Base-by-base conservation (phyloP, 1,140 invertebrate species). In the Diabrotica undecimpunctata region DNA sequence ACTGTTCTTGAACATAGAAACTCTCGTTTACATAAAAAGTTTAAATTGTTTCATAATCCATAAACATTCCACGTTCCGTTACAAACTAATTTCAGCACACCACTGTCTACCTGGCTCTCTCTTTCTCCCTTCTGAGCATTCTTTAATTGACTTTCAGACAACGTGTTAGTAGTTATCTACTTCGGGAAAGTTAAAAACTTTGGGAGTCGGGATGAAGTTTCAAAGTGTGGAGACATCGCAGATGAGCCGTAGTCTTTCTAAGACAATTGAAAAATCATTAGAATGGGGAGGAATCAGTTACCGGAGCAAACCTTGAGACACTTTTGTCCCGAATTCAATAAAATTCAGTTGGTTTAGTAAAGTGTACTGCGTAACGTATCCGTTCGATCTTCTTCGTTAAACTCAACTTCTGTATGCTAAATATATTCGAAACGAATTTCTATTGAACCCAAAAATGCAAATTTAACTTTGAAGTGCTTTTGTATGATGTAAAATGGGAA, bases 141-240 rank as follows among this genome's bases (percentile, higher is more conserved):
- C 41, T 46, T 46, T 46, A 46, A 46, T 46, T 46, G 41, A 46
- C 41, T 46, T 46, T 46, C 41, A 46, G 41, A 10, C 41, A 46
- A n/a, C 41, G 41, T 46, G 41, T 46, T 46, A 46, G 41, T 46
- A 46, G 41, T 46, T 46, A 46, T 46, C 41, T 46, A 46, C 41
- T 46, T 46, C 41, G 41, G 2, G 41, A 46, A 46, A 46, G 41
- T 46, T 46, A n/a, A 46, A n/a, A 46, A 46, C 41, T 46, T 46
- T 46, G 41, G 11, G n/a, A n/a, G 8, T 46, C 8, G n/a, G 41
- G n/a, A 46, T 46, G 8, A n/a, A 46, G 41, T 46, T 46, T 46
- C 41, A 46, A 46, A 46, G 8, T 10, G 41, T 46, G 41, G n/a
- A 46, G n/a, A 46, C 41, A 46, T 46, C 41, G 8, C 41, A 46